phyloP scores from a whole-genome alignment of 2,888 invertebrate species.

The Agrilus cyanescens region DNA sequence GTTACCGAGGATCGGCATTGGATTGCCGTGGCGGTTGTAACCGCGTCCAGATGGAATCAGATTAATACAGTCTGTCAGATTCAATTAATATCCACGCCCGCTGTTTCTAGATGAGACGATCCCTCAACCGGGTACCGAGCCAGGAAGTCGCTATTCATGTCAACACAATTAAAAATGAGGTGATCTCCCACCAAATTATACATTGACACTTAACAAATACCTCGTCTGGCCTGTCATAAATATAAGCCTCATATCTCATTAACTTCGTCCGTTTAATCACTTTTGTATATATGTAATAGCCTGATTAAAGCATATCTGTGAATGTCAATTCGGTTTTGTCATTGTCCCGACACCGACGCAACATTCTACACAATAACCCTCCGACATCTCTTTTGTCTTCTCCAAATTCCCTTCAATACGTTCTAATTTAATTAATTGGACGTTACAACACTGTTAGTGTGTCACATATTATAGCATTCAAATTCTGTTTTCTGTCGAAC shows the following conservation, averaged over 20 bases:
- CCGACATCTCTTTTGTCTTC: constrained; percentile 12
- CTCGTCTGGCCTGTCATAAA: constrained; percentile 20
- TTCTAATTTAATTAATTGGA: constrained; percentile 2
- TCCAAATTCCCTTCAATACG: constrained; percentile 6
- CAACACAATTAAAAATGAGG: constrained; percentile 36
- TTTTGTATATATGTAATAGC: constrained; percentile 17
- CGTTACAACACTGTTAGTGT: too few species aligned
- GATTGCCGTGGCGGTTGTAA: constrained; percentile 10
- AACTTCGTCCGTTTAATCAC: constrained; percentile 10
- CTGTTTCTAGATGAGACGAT: constrained; percentile 32
- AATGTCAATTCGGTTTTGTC: too few species aligned
- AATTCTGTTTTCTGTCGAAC: too few species aligned
- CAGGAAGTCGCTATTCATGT: constrained; percentile 33
- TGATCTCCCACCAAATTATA: constrained; percentile 32
- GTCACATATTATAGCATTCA: too few species aligned
- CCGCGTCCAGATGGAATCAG: constrained; percentile 27
- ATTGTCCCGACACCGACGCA: not conserved
- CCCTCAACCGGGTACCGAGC: constrained; percentile 26
- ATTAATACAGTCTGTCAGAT: constrained; percentile 35
- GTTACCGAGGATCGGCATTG: constrained; percentile 6
- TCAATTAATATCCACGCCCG: constrained; percentile 34
- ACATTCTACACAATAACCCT: not conserved
- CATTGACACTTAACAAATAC: constrained; percentile 37
- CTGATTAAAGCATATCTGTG: constrained; percentile 15
- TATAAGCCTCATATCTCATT: constrained; percentile 12